Base-by-base conservation (phyloP, 92 coral and sea anemone genomes). In the Blastomussa wellsi region DNA sequence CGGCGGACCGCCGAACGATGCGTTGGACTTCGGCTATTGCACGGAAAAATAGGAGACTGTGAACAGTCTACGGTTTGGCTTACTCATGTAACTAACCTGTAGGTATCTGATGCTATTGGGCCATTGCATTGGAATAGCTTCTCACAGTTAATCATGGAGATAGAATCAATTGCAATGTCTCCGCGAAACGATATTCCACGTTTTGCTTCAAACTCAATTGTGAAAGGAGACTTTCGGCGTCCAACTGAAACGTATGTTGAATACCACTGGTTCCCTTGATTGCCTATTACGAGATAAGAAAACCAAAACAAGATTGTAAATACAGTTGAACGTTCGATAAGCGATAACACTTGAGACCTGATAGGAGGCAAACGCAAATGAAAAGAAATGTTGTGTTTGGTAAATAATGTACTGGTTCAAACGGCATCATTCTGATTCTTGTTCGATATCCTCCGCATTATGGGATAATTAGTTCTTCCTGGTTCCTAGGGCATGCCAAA, bases 191-290 rank as follows among this genome's bases (percentile, higher is more conserved):
- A 92, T 1, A 88, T 83, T 51, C 93, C 92, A n/a, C 98, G 99
- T 7, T 80, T 77, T 78, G 87, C 98, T 76, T 94, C 95, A 71
- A 96, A 88, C 89, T 95, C 92, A 47, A 96, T 83, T 7, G 93
- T 89, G 74, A 96, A 96, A 37, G 95, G 81, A 14, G 84, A 65
- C 38, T 82, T 89, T 20, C 93, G 92, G 24, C 99, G 92, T 81
- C 99, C 99, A 59, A 96, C 68, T 17, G 76, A 48, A 32, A 93
- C 94, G 62, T 88, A 85, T 22, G 93, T 92, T 66, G 77, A 78
- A 47, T 82, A 89, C 99, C 99, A 96, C 52, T 37, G 32, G 79
- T 92, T 93, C 53, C 99, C 99, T 90, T 94, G 98, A 85, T 91
- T 84, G 72, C 98, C 99, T 96, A 9, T 11, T 7, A 16, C 14